Base-by-base conservation (phyloP, 2,797 vertebrate genomes). In the Philypnodon macrostomus region DNA sequence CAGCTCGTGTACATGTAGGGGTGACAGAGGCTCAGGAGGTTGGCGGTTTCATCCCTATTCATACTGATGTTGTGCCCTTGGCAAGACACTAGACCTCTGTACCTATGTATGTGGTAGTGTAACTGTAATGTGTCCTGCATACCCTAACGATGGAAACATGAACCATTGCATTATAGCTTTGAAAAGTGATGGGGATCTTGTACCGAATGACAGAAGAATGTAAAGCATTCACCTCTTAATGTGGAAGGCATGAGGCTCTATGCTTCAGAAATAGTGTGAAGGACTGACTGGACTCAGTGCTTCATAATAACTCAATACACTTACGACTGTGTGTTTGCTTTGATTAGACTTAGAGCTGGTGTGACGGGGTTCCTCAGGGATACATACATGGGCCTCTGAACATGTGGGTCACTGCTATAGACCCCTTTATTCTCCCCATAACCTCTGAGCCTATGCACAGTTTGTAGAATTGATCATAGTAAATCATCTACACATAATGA, bases 401-500 rank as follows among this genome's bases (percentile, higher is more conserved):
- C 59, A 74, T 54, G 55, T 64, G 59, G 54, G 70, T 63, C 54
- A 47, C 24, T 56, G 53, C 36, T 38, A 37, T 37, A 2, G 5
- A 6, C 47, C 36, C 24, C 21, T 63, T 55, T 73, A 66, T 73
- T 65, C 61, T 13, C 21, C 3, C n/a, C 12, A 18, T 8, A 24
- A 36, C 46, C 46, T 19, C 15, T 52, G 35, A 59, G 50, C 58
- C 59, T 62, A 31, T 59, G 70, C 54, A 57, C 12, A 37, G 45
- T 53, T 45, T 33, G 11, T 50, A 21, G 63, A 63, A 70, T 53
- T 59, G 65, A 72, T 77, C 37, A 26, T 63, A 59, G 61, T 75
- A 72, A 75, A 77, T 77, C 31, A 74, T 67, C 14, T 70, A 60
- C 63, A 57, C 50, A 54, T 48, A 52, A 75, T 55, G 39, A 57